Evolutionary conservation across 2,797 vertebrate genomes (phyloP).

Genomic region (Nannoperca obscura): DNA sequence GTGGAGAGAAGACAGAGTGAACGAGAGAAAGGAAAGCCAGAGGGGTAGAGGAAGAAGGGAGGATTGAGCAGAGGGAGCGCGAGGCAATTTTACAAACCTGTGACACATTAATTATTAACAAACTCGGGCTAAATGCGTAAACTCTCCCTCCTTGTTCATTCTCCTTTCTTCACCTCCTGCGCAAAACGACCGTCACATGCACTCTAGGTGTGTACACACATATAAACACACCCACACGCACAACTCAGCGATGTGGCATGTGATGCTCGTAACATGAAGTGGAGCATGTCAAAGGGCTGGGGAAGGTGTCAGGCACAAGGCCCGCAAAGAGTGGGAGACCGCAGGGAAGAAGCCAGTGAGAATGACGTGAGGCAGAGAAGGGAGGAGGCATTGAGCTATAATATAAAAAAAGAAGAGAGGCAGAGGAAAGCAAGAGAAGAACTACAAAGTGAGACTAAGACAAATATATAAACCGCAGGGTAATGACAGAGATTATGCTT

Average conservation of each 20-base stretch:
- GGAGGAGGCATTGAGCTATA: conserved; percentile 18
- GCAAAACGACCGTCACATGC: conserved; percentile 64
- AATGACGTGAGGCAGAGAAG: conserved; percentile 44
- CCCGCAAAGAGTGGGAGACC: conserved; percentile 64
- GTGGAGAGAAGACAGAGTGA: conserved; percentile 69
- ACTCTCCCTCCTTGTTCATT: conserved; percentile 80
- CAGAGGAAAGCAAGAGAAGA: conserved; percentile 19
- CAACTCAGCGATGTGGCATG: conserved; percentile 66
- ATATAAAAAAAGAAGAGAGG: conserved; percentile 28
- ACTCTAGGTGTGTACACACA: conserved; percentile 32
- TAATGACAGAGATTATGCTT: conserved; percentile 26
- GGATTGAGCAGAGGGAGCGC: conserved; percentile 74
- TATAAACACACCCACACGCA: conserved; percentile 16
- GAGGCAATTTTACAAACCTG: conserved; percentile 87
- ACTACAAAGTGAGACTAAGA: conserved; percentile 40
- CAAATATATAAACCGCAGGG: conserved; percentile 37
- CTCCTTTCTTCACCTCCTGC: conserved; percentile 71
- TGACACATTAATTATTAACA: conserved; percentile 90
- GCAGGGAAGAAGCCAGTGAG: conserved; percentile 48
- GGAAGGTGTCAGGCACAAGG: conserved; percentile 78
- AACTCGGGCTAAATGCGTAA: conserved; percentile 87
- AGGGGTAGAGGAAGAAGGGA: conserved; percentile 73
- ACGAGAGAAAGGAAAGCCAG: conserved; percentile 67
- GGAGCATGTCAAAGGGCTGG: conserved; percentile 82
- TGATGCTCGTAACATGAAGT: conserved; percentile 83